A percentile compares a stretch with the other conserved stretches of the same genome.
Evolutionary conservation across 1,140 invertebrate genomes (phyloP).

Genomic region (Diprion similis): DNA sequence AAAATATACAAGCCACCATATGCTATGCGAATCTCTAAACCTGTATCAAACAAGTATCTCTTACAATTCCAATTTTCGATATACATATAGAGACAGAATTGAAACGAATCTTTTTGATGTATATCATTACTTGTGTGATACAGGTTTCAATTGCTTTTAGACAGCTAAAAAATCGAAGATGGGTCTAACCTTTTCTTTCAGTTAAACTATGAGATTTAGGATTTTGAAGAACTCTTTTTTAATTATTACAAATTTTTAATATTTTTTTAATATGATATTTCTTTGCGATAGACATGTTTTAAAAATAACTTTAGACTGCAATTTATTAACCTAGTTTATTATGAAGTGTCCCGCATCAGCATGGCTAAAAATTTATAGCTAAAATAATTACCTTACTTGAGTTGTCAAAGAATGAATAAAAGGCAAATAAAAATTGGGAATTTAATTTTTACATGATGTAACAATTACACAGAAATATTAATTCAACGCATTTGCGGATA

Average conservation of each 20-base stretch:
- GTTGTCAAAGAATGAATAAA: neutral
- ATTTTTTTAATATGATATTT: neutral
- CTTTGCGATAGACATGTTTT: neutral
- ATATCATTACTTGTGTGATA: neutral
- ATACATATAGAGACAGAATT: too few species aligned
- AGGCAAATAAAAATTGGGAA: neutral
- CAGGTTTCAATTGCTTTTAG: neutral
- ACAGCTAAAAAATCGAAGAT: neutral
- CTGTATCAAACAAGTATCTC: neutral
- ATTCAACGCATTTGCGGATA: too few species aligned
- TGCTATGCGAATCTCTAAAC: neutral
- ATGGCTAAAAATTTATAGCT: neutral
- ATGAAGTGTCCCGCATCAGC: neutral
- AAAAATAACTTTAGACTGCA: neutral
- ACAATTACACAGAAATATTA: too few species aligned
- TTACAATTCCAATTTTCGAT: neutral
- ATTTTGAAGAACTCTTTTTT: neutral
- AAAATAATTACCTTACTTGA: neutral
- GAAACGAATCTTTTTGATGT: neutral
- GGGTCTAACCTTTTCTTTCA: neutral
- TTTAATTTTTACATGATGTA: neutral
- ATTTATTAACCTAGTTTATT: neutral
- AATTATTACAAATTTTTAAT: constrained; percentile 6
- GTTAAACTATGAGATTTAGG: constrained; percentile 3
- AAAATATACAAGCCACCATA: constrained; percentile 23